Evolutionary conservation across 2,888 invertebrate species (phyloP).

Genomic region (Clivina fossor): DNA sequence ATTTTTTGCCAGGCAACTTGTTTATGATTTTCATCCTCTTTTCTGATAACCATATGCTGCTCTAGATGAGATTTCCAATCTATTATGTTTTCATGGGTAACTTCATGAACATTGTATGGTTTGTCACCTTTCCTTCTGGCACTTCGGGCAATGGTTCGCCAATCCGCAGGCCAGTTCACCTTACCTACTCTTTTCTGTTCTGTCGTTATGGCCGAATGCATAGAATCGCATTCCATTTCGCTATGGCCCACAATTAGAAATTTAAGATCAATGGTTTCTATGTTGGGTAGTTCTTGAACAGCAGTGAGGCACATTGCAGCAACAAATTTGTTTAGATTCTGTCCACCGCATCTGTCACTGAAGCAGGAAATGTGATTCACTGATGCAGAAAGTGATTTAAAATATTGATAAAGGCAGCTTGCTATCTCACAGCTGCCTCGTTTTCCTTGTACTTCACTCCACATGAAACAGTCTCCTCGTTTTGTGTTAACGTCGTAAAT

Average conservation of each 20-base stretch:
- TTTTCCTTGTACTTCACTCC: conserved; percentile 39
- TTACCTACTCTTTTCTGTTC: conserved; percentile 35
- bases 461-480: conserved; percentile 41
- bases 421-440: conserved; percentile 41
- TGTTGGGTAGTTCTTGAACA: conserved; percentile 36
- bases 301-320: conserved; percentile 40
- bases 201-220: conserved; percentile 37
- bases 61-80: no score
- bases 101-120: conserved; percentile 11
- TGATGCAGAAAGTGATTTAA: conserved; percentile 38
- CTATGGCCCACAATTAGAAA: conserved; percentile 37
- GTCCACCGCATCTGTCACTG: conserved; percentile 43
- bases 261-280: conserved; percentile 40
- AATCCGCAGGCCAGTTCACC: conserved; percentile 37
- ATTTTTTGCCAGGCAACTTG: background rate
- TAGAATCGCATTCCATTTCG: conserved; percentile 36
- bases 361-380: conserved; percentile 38
- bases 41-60: no score
- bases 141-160: conserved; percentile 36
- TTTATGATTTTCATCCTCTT: no score
- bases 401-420: conserved; percentile 34
- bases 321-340: conserved; percentile 42
- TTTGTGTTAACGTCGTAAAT: conserved; percentile 26
- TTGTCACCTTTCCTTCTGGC: conserved; percentile 36
- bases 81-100: no score